phyloP scores from a whole-genome alignment of 2,888 invertebrate species.

The Amphipoea oculea region DNA sequence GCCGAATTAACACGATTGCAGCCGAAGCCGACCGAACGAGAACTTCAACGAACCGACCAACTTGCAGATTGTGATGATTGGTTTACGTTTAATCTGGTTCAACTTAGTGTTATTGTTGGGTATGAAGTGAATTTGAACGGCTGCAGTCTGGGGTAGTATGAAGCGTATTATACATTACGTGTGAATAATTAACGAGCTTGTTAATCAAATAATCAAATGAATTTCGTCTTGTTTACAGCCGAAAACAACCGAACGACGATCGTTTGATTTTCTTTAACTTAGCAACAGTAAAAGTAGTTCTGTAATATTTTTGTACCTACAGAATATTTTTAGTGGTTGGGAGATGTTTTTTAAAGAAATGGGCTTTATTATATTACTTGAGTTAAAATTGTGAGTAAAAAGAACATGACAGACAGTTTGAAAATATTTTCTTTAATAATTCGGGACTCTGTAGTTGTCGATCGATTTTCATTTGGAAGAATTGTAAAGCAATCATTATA shows the following conservation, averaged over 20 bases:
- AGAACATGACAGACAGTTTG: background rate
- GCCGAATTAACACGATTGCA: slow-evolving; percentile 74
- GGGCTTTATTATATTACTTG: background rate
- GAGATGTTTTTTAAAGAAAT: background rate
- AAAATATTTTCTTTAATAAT: background rate
- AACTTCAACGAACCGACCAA: slow-evolving; percentile 64
- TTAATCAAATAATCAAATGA: slow-evolving; percentile 12
- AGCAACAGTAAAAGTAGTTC: background rate
- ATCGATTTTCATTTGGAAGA: slow-evolving; percentile 18
- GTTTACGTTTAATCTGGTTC: slow-evolving; percentile 64
- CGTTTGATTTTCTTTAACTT: background rate
- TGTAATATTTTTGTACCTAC: background rate
- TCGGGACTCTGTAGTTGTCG: background rate
- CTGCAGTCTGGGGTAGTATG: background rate
- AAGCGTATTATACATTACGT: background rate
- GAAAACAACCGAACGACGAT: background rate
- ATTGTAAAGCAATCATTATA: slow-evolving; percentile 25
- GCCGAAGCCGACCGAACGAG: slow-evolving; percentile 61
- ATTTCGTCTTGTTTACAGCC: background rate
- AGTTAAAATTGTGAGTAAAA: background rate
- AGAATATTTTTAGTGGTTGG: background rate
- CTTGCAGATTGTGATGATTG: slow-evolving; percentile 64
- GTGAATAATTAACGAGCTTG: slow-evolving; percentile 4
- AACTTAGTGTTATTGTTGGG: slow-evolving; percentile 58
- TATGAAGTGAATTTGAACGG: slow-evolving; percentile 45